Evolutionary conservation across 2,888 invertebrate species (phyloP), one percentile per base, ranked within the genome.

Genomic region (Acrobasis repandana): DNA sequence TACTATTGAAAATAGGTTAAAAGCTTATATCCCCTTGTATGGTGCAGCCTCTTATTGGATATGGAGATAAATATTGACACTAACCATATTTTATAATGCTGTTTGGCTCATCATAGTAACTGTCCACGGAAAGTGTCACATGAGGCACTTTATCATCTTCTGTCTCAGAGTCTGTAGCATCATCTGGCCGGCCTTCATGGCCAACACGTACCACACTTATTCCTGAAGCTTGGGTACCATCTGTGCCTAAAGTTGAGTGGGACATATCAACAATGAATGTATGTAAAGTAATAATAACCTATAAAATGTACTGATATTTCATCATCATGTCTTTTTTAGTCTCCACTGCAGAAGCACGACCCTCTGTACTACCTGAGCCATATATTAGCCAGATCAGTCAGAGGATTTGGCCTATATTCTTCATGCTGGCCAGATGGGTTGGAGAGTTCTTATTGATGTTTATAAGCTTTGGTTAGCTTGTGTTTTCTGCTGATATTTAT

Each of bases 91-190:
- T 92, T 65, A 91, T 90, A 64, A 92, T 92, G 76, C 91, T 92
- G 66, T 90, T 88, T 49, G 92, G 92, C 73, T 93, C 93, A 68
- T 94, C 90, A 82, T 94, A 95, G 73, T 94, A 95, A 69, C 94
- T 94, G 75, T 95, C 95, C 20, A 95, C 94, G 56, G 94, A 94
- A 5, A 95, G 83, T 56, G 95, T 95, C 1, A 94, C 92, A 78
- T 94, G 93, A 63, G 93, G 94, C 20, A 94, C 91, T 69, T 94
- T 94, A 72, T 94, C 94, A 79, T 94, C 93, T 64, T 93, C 93
- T 68, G 85, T 88, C 74, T 93, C 93, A 61, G 93, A 92, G 63
- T 94, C 93, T 46, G 93, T 93, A 51, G 93, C 93, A 75, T 93
- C 93, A 71, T 94, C 93, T 10, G 90, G 89, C 67, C 82, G 82